These are phyloP conservation scores for Salvelinus namaycush DNA, from an alignment of 2,113 vertebrate genomes.

Conservation along the genomic window DNA sequence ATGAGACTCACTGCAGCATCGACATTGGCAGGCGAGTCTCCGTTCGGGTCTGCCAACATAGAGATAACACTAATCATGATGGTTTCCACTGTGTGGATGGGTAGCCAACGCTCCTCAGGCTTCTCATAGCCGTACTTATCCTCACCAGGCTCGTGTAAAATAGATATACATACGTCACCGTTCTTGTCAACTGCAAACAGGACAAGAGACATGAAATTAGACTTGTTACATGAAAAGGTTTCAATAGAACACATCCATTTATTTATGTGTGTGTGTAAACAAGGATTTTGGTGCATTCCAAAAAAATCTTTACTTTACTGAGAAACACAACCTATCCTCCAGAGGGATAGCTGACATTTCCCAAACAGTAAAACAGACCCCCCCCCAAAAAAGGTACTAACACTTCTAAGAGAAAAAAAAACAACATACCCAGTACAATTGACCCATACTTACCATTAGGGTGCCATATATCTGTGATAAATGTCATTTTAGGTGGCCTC, in stretches of 20 bases:
- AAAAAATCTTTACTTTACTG: no score
- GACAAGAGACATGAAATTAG: constrained; percentile 27
- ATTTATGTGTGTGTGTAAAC: no score
- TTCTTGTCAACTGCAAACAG: constrained; percentile 92
- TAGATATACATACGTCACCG: constrained; percentile 99
- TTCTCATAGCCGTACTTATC: constrained; percentile 99
- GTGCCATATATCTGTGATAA: constrained; percentile 99
- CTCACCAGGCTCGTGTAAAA: constrained; percentile 97
- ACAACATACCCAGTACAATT: not conserved
- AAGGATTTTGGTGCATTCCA: no score
- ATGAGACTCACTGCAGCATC: constrained; percentile 90
- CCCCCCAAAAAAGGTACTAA: not conserved
- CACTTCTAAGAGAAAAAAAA: not conserved
- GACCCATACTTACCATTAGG: constrained; percentile 86
- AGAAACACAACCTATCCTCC: no score
- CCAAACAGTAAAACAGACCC: no score
- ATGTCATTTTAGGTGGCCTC: constrained; percentile 99
- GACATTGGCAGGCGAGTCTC: constrained; percentile 97
- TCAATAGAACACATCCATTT: no score
- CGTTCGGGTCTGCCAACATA: constrained; percentile 98
- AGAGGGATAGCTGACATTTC: no score
- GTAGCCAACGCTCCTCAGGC: constrained; percentile 98
- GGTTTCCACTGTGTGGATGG: constrained; percentile 98
- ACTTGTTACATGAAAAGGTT: not conserved
- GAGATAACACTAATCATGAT: constrained; percentile 99